Evolutionary conservation across 1,140 invertebrate species (phyloP).

Genomic region (Chelonus insularis): DNA sequence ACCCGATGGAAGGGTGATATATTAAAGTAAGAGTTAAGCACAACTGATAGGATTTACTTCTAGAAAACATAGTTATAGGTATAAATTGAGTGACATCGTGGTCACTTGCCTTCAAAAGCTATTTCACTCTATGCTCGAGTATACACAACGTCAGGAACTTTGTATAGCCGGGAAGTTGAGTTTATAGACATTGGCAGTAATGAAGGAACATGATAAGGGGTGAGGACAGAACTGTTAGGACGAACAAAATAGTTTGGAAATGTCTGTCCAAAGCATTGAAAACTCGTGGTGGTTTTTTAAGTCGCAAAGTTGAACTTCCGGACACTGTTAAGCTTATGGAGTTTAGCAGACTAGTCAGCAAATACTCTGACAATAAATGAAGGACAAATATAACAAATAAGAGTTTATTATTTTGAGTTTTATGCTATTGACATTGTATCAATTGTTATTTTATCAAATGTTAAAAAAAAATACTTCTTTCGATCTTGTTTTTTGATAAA

Average conservation of each 20-base stretch:
- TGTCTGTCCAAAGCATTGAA: not conserved
- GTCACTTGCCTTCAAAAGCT: not conserved
- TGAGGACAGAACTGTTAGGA: not conserved
- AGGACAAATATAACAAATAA: not conserved
- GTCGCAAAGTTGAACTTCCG: not conserved
- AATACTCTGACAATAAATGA: not conserved
- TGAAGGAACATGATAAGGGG: not conserved
- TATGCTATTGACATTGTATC: no score
- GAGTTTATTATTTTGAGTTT: not conserved
- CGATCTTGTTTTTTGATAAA: no score
- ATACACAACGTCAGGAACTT: not conserved
- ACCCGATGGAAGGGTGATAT: no score
- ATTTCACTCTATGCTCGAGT: not conserved
- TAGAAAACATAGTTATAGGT: not conserved
- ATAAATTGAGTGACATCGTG: not conserved
- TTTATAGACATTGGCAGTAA: not conserved
- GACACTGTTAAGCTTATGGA: not conserved
- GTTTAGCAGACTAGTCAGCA: not conserved
- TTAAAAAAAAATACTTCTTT: no score
- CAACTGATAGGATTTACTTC: no score
- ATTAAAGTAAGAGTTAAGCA: no score
- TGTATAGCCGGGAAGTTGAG: not conserved
- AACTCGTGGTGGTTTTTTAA: not conserved
- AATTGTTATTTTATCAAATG: no score
- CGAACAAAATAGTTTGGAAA: not conserved